phyloP scores from a whole-genome alignment of 2,113 vertebrate species.

The Takifugu flavidus region DNA sequence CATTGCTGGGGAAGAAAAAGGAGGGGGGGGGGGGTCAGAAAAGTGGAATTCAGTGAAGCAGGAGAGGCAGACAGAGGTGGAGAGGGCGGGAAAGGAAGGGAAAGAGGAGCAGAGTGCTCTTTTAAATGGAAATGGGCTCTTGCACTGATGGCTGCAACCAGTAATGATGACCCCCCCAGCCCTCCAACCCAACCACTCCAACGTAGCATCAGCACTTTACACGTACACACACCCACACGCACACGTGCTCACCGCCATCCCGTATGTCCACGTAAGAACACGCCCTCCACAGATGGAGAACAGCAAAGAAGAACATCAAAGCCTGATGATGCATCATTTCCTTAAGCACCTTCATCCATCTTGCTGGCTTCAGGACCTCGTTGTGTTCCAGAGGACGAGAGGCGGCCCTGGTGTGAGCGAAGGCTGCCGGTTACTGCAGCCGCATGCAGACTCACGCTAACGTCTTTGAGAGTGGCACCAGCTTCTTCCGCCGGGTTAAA shows the following conservation, averaged over 20 bases:
- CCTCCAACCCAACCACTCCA: conserved; percentile 16
- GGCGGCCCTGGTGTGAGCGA: neutral
- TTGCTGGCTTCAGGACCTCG: conserved; percentile 29
- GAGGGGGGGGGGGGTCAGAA: conserved; percentile 21
- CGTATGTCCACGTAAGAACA: conserved; percentile 20
- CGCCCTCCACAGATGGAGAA: conserved; percentile 24
- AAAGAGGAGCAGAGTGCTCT: conserved; percentile 38
- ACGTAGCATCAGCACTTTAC: conserved; percentile 46
- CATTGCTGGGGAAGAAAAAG: conserved; percentile 16
- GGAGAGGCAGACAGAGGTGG: conserved; percentile 24
- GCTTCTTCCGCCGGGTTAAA: too few relatives aligned
- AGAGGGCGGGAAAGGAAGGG: conserved; percentile 27
- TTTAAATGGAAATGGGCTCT: conserved; percentile 54
- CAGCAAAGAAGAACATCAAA: conserved; percentile 42
- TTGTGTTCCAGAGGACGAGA: conserved; percentile 14
- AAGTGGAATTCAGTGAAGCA: conserved; percentile 30
- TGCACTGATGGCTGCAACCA: conserved; percentile 42
- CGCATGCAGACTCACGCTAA: neutral
- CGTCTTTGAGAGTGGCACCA: too few relatives aligned
- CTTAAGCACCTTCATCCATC: conserved; percentile 63
- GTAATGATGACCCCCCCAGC: conserved; percentile 43
- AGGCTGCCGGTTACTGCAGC: neutral
- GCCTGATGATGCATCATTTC: conserved; percentile 66
- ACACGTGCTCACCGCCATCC: conserved; percentile 13
- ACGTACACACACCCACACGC: conserved; percentile 5